Evolutionary conservation across 2,797 vertebrate species (phyloP).

Genomic region (Austrolebias charrua): DNA sequence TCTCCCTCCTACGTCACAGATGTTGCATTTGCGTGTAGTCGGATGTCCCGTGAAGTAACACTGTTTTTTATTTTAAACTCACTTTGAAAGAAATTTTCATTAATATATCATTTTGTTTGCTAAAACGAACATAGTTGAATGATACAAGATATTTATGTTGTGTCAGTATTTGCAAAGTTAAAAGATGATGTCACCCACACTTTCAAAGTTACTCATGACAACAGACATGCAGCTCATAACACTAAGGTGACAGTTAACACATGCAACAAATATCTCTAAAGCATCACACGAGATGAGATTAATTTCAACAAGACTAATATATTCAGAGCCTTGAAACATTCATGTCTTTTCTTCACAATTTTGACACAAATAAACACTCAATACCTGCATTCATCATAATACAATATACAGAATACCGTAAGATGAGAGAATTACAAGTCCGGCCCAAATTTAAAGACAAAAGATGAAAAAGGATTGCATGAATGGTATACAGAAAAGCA

Average conservation of each 20-base stretch:
- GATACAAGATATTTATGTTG: too few species aligned
- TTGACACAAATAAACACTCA: constrained; percentile 51
- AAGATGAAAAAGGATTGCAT: constrained; percentile 56
- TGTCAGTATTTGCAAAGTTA: too few species aligned
- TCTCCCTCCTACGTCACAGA: too few species aligned
- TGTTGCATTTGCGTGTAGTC: too few species aligned
- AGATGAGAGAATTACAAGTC: constrained; percentile 38
- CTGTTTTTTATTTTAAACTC: too few species aligned
- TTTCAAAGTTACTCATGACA: neutral
- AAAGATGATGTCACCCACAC: too few species aligned
- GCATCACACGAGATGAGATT: constrained; percentile 43
- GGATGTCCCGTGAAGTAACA: too few species aligned
- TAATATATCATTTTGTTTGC: too few species aligned
- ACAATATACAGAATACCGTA: constrained; percentile 32
- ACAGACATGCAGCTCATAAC: constrained; percentile 52
- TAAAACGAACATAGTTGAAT: too few species aligned
- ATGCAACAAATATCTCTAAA: constrained; percentile 51
- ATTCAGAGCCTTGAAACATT: constrained; percentile 38
- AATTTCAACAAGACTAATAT: constrained; percentile 41
- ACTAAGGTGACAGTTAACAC: constrained; percentile 34
- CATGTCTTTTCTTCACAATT: constrained; percentile 48
- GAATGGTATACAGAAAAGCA: constrained; percentile 47
- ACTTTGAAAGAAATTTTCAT: too few species aligned
- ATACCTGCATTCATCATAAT: constrained; percentile 48
- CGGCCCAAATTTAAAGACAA: constrained; percentile 39